Conservation (phyloP, 2,797 vertebrate genomes). For the Prionace glauca region DNA sequence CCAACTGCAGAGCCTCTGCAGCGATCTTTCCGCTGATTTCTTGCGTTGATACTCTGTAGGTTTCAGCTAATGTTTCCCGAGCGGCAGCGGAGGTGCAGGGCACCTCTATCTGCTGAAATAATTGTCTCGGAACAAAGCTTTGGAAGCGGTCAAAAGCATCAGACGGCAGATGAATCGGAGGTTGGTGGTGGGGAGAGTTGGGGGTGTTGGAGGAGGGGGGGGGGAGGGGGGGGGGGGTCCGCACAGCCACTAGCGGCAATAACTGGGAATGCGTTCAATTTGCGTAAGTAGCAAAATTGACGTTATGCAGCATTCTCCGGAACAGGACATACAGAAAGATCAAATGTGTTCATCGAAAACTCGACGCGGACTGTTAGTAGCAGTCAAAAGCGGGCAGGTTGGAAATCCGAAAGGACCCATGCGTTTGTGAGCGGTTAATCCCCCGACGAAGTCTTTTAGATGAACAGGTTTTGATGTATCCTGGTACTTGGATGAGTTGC, state of each 20-base stretch:
- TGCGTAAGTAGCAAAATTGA: not conserved
- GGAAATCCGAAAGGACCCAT: not conserved
- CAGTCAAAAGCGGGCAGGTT: not conserved
- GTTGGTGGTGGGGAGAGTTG: no score
- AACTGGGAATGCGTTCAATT: not conserved
- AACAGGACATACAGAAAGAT: not conserved
- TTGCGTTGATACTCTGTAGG: not conserved
- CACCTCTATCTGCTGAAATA: not conserved
- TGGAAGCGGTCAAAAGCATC: not conserved
- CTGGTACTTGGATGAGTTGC: constrained; percentile 20
- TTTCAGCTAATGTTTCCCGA: not conserved
- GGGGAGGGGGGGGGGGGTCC: no score
- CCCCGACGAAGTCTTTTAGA: not conserved
- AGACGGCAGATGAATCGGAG: not conserved
- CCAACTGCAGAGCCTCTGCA: not conserved
- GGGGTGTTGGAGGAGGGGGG: no score
- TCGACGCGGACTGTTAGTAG: constrained; percentile 16
- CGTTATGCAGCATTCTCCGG: constrained; percentile 28
- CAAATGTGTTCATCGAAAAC: not conserved
- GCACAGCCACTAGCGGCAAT: not conserved
- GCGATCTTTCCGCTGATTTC: not conserved
- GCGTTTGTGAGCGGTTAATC: not conserved
- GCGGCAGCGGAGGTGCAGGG: not conserved
- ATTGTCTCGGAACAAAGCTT: not conserved
- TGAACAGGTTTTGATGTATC: not conserved